Base-by-base conservation (phyloP, 1,140 invertebrate genomes). In the Brachionus sp. region DNA sequence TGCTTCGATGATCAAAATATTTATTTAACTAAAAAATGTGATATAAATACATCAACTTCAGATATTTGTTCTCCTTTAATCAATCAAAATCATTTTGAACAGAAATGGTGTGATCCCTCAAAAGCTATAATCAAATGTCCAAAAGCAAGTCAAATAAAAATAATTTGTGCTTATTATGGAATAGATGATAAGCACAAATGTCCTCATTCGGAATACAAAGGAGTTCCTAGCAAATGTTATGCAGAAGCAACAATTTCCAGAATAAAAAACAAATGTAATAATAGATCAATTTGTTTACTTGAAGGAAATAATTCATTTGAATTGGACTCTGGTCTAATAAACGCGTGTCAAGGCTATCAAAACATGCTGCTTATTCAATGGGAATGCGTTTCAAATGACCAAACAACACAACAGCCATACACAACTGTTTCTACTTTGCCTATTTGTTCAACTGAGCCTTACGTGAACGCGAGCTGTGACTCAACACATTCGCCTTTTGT, bases 361-460 rank as follows among this genome's bases (percentile, higher is more conserved):
- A 62, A 57, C 37, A 80, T 80, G 23, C 37, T 80, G 12, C 57
- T 62, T 3, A 35, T 80, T 80, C 77, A 80, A 62, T 80, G 46
- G 39, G 73, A 77, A 53, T 77, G 73, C 9, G 50, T 57, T 4
- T 57, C 50, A 16, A 57, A 23, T 44, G 68, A 39, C n/a, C 13
- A 39, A 37, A 70, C 68, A 3, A 70, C 68, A 5, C 35, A 7
- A 39, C 35, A 70, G 25, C 68, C 68, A 2, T 23, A 16, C n/a
- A 37, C 39, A 29, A 37, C 68, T 23, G 1, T 39, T 4, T 29
- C 35, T 7, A 44, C 35, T 9, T 44, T 77, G 25, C 25, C 73
- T 35, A 77, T n/a, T 33, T 66, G 64, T 23, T n/a, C 25, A 33
- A n/a, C 64, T 10, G 29, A 12, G 12, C 64, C 64, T 35, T 57